A percentile compares a stretch with the other conserved stretches of the same genome.
phyloP scores from a whole-genome alignment of 2,888 invertebrate genomes.

The Sinopyrophorus schimmeli region DNA sequence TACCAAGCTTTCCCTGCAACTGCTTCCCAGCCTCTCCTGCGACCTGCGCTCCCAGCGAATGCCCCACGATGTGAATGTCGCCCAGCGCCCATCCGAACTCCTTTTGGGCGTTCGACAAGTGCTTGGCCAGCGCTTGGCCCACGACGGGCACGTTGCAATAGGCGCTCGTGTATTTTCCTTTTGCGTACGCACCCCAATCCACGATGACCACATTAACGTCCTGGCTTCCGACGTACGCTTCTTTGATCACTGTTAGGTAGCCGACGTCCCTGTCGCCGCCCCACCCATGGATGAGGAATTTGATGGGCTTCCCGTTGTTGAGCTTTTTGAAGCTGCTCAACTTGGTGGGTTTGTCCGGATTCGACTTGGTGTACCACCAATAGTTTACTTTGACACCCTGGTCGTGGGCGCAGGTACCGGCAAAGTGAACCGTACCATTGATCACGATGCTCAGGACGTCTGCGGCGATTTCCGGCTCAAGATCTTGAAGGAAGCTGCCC shows the following conservation, averaged over 20 bases:
- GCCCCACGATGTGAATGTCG: conserved; percentile 10
- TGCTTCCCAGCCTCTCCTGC: conserved; percentile 12
- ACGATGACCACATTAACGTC: conserved; percentile 12
- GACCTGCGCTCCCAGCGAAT: conserved; percentile 14
- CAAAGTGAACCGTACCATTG: background rate
- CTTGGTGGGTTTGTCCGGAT: background rate
- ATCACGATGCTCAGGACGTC: conserved; percentile 3
- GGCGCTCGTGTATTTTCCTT: background rate
- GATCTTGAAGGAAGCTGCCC: too few species aligned
- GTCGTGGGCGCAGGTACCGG: conserved; percentile 6
- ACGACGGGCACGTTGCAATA: background rate
- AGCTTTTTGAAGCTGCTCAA: background rate
- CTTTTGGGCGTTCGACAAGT: conserved; percentile 3
- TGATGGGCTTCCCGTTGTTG: too few species aligned
- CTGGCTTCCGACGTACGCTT: background rate
- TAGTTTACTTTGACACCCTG: too few species aligned
- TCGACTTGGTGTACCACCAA: conserved; percentile 1
- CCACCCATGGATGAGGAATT: conserved; percentile 2
- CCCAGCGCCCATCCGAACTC: background rate
- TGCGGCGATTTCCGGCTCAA: background rate
- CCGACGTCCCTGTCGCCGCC: background rate
- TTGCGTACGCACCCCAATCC: conserved; percentile 4
- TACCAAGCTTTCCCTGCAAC: conserved; percentile 3
- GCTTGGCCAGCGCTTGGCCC: background rate
- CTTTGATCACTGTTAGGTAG: too few species aligned